phyloP scores from a whole-genome alignment of 2,113 vertebrate genomes.

The Lepus americanus region DNA sequence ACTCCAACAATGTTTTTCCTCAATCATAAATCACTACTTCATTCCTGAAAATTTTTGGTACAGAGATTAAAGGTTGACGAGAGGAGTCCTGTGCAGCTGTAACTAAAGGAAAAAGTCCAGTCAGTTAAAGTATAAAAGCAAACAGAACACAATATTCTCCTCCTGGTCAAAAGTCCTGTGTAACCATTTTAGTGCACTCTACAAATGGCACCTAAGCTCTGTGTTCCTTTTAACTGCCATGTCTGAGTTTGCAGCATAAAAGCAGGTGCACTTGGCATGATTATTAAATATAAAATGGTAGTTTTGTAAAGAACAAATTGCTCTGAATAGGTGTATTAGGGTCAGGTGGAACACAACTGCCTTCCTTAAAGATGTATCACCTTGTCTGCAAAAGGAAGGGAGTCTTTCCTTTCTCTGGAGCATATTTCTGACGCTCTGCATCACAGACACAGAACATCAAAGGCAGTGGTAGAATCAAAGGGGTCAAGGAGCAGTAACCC shows the following conservation, averaged over 20 bases:
- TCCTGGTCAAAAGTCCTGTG: neutral
- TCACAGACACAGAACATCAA: neutral
- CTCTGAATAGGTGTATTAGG: slow-evolving; percentile 3
- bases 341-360: neutral
- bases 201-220: neutral
- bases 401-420: neutral
- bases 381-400: neutral
- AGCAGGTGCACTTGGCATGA: neutral
- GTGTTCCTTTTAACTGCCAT: neutral
- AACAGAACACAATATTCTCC: neutral
- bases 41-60: neutral
- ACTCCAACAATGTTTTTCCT: neutral
- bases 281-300: neutral
- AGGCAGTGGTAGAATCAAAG: neutral
- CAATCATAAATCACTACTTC: neutral
- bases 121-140: neutral
- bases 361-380: neutral
- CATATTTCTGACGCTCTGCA: neutral
- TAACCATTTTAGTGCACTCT: neutral
- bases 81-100: neutral
- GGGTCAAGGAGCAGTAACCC: neutral
- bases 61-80: neutral
- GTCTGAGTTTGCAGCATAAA: neutral
- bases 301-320: slow-evolving; percentile 14
- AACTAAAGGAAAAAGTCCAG: neutral